Base-by-base conservation (phyloP, 2,797 vertebrate genomes). In the Malurus leucopterus region DNA sequence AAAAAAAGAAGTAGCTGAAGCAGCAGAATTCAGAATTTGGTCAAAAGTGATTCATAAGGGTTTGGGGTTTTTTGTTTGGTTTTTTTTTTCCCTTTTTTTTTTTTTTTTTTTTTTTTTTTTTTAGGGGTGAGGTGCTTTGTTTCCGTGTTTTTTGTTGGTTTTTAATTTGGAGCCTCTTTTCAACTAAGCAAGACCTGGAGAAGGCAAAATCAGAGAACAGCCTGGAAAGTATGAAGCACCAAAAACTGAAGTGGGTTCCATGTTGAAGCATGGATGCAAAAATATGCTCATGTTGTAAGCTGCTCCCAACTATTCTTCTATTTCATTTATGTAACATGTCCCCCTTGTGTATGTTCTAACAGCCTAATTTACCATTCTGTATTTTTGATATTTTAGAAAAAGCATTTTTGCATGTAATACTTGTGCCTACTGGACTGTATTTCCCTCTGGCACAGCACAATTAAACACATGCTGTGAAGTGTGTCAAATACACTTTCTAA, bases 161-260 rank as follows among this genome's bases (percentile, higher is more conserved):
- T 73, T 30, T 26, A 83, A 93, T 90, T 93, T 94, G 44, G 49
- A 79, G 81, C 5, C 9, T 76, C 83, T 79, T 89, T 49, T 80
- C 67, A 92, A 88, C 62, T 73, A 72, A 83, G 54, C 26, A 96
- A 90, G 92, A 87, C 51, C 22, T 69, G 70, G 50, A 95, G 75
- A 94, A 93, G 72, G 84, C 81, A 89, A 63, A 92, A 95, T 74
- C 58, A 80, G 30, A 91, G 73, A 94, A 75, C 19, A 93, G 84
- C 27, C 77, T 86, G 64, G 63, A 80, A 90, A 95, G 85, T 22
- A 88, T 7, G 87, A 94, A 77, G 67, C 86, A 94, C 14, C 86
- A 93, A 93, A 93, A 95, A 93, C 57, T 43, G 92, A 95, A 86
- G 65, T 54, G 55, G 64, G 40, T 84, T 96, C 78, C 89, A 88